These are phyloP conservation scores for Paramormyrops hopkinsi DNA, from an alignment of 2,797 vertebrate genomes.

Conservation along the genomic window DNA sequence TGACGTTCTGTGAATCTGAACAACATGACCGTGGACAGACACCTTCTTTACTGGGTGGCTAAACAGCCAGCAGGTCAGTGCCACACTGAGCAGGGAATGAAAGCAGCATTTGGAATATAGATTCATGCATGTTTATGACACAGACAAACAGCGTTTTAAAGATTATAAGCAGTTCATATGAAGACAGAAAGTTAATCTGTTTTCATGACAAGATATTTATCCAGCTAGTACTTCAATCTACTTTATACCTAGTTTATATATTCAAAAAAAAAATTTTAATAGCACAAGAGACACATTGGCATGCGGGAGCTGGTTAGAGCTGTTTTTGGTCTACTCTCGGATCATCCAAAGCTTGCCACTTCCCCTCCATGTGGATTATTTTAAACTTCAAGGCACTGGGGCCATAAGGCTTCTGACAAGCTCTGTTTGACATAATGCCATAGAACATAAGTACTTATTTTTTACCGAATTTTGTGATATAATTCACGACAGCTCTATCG, in stretches of 20 bases:
- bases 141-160: background rate
- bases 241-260: background rate
- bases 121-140: background rate
- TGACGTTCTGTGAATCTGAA: background rate
- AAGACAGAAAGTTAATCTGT: background rate
- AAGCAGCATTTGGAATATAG: background rate
- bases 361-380: background rate
- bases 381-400: background rate
- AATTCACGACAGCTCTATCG: background rate
- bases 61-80: background rate
- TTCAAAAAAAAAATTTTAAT: background rate
- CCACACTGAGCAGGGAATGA: background rate
- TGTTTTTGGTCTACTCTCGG: background rate
- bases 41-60: background rate
- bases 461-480: background rate
- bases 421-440: background rate
- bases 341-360: background rate
- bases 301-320: background rate
- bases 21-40: background rate
- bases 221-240: background rate
- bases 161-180: background rate
- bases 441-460: background rate
- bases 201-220: background rate
- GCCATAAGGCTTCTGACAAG: background rate
- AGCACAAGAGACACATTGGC: background rate